Percentiles rank a stretch among this genome's conserved stretches.
phyloP scores from a whole-genome alignment of 2,113 vertebrate species.

The Solenodon paradoxus region DNA sequence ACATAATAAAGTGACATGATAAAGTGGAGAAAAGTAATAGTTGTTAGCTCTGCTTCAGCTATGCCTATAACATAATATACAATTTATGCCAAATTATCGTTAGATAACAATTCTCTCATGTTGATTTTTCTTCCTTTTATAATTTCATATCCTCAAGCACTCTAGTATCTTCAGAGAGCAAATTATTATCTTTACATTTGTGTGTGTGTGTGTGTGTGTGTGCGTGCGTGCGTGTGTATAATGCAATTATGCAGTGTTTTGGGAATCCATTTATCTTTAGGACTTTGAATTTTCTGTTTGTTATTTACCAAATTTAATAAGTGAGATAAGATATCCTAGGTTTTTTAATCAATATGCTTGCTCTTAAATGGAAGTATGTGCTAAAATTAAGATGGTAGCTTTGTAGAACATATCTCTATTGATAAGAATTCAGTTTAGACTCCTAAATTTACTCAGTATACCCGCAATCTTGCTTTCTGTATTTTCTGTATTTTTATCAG shows the following conservation, averaged over 20 bases:
- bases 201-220: too few relatives aligned
- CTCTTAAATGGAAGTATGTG: neutral
- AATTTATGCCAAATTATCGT: neutral
- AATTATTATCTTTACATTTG: too few relatives aligned
- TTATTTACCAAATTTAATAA: neutral
- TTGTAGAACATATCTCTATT: neutral
- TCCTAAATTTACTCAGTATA: neutral
- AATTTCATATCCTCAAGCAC: neutral
- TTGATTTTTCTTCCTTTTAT: neutral
- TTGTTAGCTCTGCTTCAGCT: neutral
- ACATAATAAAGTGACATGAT: neutral
- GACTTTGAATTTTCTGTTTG: neutral
- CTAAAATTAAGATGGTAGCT: neutral
- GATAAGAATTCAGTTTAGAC: neutral
- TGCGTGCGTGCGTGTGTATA: too few relatives aligned
- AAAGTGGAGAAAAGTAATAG: neutral
- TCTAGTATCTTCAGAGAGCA: neutral
- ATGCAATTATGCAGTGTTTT: neutral
- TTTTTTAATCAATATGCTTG: neutral
- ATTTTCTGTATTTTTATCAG: neutral
- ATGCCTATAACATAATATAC: neutral
- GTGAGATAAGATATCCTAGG: neutral
- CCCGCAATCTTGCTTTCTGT: neutral
- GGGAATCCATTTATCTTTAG: neutral
- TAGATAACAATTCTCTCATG: neutral